Evolutionary conservation across 2,113 vertebrate species (phyloP).

Genomic region (Microtus oregoni): DNA sequence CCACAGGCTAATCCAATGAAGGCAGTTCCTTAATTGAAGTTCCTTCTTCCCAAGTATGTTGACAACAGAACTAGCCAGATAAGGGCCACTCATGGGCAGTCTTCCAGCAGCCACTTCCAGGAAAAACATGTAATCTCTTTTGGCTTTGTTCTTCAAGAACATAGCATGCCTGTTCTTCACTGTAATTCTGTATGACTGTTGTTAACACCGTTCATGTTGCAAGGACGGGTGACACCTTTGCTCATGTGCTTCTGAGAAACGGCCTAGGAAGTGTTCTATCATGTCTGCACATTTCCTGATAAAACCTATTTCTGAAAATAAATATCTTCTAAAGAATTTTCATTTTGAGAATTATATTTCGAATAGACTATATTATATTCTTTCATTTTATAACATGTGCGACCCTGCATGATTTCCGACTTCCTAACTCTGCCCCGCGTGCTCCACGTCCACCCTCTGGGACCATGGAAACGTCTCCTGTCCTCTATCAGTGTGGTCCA

Average conservation of each 20-base stretch:
- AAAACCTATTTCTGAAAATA: background rate
- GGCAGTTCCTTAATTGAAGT: background rate
- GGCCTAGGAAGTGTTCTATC: background rate
- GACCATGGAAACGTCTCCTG: fast-evolving
- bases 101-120: background rate
- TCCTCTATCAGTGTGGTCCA: fast-evolving
- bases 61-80: background rate
- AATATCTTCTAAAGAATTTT: background rate
- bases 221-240: background rate
- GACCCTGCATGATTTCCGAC: background rate
- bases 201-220: too few species aligned
- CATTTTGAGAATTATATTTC: background rate
- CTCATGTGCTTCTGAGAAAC: background rate
- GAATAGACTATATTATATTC: background rate
- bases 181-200: background rate
- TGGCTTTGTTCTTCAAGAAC: background rate
- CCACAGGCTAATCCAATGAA: too few species aligned
- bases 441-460: too few species aligned
- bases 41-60: background rate
- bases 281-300: background rate
- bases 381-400: background rate
- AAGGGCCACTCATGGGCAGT: background rate
- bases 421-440: background rate
- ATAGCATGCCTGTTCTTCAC: background rate
- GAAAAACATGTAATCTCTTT: background rate